These are phyloP conservation scores for Fundulus diaphanus DNA, from an alignment of 2,797 vertebrate species.

Conservation along the genomic window DNA sequence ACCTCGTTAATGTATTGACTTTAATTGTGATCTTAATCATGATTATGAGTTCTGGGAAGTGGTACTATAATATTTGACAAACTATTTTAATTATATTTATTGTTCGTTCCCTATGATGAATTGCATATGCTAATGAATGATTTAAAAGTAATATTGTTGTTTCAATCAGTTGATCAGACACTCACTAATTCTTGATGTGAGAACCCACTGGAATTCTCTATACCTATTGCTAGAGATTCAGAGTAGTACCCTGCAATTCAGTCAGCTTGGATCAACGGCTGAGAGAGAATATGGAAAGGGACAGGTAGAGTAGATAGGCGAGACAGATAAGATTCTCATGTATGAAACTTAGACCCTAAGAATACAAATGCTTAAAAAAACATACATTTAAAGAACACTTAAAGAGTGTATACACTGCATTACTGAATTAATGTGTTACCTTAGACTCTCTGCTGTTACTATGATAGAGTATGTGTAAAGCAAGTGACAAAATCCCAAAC, in stretches of 20 bases:
- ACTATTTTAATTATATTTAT: background rate
- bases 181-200: slow-evolving; percentile 4
- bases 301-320: background rate
- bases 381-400: background rate
- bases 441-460: background rate
- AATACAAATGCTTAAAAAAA: background rate
- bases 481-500: background rate
- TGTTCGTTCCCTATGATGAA: background rate
- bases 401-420: background rate
- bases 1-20: background rate
- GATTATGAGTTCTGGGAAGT: too few species aligned
- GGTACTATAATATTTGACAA: background rate
- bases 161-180: slow-evolving; percentile 1
- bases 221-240: slow-evolving; percentile 8
- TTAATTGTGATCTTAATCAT: background rate
- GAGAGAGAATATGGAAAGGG: slow-evolving; percentile 5
- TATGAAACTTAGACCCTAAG: background rate
- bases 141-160: background rate
- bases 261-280: slow-evolving; percentile 20
- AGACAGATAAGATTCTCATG: background rate
- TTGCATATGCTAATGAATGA: background rate
- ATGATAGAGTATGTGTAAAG: background rate
- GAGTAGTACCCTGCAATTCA: slow-evolving; percentile 27
- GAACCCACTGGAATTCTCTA: slow-evolving; percentile 12
- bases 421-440: background rate